phyloP scores from a whole-genome alignment of 1,140 invertebrate species.

The Lepidurus couesii region DNA sequence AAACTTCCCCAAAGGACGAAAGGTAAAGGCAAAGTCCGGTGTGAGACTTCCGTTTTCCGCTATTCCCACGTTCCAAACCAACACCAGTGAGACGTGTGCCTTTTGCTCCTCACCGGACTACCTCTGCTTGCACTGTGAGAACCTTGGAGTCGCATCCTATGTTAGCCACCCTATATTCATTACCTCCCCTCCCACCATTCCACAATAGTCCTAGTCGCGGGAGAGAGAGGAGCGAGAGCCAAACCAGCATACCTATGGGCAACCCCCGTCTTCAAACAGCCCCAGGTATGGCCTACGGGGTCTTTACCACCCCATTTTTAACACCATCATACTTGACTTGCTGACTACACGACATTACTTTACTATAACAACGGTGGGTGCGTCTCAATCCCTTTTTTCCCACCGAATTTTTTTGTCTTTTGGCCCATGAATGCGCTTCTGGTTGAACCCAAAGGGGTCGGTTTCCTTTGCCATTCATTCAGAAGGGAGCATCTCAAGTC shows the following conservation, averaged over 20 bases:
- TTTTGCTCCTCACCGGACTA: slow-evolving; percentile 9
- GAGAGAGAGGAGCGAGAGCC: background rate
- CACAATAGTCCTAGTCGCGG: background rate
- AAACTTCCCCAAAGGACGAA: slow-evolving; percentile 21
- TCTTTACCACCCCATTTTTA: background rate
- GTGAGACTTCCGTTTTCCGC: slow-evolving; percentile 20
- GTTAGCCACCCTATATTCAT: slow-evolving; percentile 19
- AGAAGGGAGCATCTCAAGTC: background rate
- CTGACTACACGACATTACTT: slow-evolving; percentile 4
- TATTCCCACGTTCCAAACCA: slow-evolving; percentile 14
- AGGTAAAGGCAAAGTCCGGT: slow-evolving; percentile 21
- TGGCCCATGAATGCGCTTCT: background rate
- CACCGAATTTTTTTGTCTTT: background rate
- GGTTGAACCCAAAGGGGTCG: slow-evolving; percentile 1
- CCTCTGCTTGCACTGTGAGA: slow-evolving; percentile 17
- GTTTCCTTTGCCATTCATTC: background rate
- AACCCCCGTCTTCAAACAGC: background rate
- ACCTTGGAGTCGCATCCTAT: slow-evolving; percentile 8
- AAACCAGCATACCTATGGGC: slow-evolving; percentile 12
- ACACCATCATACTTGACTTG: slow-evolving; percentile 22
- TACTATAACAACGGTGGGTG: slow-evolving; percentile 18
- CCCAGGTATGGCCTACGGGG: background rate
- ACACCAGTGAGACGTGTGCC: slow-evolving; percentile 17
- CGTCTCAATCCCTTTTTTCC: slow-evolving; percentile 19
- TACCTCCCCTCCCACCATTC: slow-evolving; percentile 9